Base-by-base conservation (phyloP, 2,797 vertebrate species). In the Amniataba percoides region DNA sequence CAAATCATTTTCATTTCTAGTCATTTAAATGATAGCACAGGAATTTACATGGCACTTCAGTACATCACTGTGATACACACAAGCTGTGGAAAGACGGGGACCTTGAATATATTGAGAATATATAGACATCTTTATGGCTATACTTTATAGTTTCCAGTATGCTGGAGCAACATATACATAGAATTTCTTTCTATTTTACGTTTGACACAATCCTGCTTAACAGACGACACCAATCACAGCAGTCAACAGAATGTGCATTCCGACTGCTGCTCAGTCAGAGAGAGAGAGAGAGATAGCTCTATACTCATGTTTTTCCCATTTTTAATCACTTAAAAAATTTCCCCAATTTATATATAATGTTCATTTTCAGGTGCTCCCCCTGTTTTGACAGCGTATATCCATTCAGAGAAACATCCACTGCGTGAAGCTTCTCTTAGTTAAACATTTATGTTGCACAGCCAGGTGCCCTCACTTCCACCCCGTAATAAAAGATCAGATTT, bases 391-490 rank as follows among this genome's bases (percentile, higher is more conserved):
- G 2, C 16, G 2, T 21, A 21, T n/a, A 45, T 25, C 23, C 19
- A 31, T 57, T 9, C n/a, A 42, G 16, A 52, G 27, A 51, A 66
- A 57, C 31, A 46, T 25, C 18, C 15, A 56, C 42, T 61, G 78
- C 53, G 1, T 57, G 11, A 27, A 67, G 68, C 39, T 23, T 74
- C 5, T 77, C 53, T 21, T 7, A 36, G 40, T 66, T 19, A 43
- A 78, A 57, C 1, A 57, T 80, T 59, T n/a, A 23, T 53, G 52
- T 70, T 39, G 56, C 36, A 51, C 12, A 53, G 59, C 49, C 39
- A 60, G 63, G 48, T 65, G 23, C 61, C 53, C 66, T 72, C 18
- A 5, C 69, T 13, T 78, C 59, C 75, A 58, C 21, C 21, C 25
- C 21, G 31, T 51, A 21, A 60, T 13, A 19, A 80, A 27, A 13